Conservation (phyloP, 2,888 invertebrate genomes). For the Congeria kusceri region DNA sequence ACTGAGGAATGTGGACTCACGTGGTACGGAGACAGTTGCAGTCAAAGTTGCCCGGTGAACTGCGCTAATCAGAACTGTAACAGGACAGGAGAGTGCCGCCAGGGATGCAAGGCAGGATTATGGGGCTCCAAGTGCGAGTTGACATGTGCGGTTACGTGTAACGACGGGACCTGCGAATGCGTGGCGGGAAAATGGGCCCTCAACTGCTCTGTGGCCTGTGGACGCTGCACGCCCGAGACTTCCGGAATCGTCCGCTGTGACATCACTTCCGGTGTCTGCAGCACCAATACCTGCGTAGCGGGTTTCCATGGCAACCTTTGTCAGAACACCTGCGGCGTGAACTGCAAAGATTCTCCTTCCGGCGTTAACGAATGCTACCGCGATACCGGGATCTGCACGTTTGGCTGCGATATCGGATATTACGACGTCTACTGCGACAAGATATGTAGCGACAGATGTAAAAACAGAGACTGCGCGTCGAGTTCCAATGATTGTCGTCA, state of each 20-base stretch:
- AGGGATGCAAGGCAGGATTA: constrained; percentile 42
- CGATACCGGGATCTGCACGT: constrained; percentile 42
- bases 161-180: constrained; percentile 24
- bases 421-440: constrained; percentile 43
- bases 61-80: too few relatives aligned
- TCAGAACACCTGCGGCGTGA: constrained; percentile 13
- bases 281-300: constrained; percentile 27
- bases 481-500: constrained; percentile 41
- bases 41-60: constrained; percentile 28
- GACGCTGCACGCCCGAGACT: constrained; percentile 19
- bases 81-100: too few relatives aligned
- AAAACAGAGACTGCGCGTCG: constrained; percentile 39
- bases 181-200: constrained; percentile 35
- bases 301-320: constrained; percentile 48
- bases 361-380: constrained; percentile 37
- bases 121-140: constrained; percentile 40
- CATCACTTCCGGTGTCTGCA: constrained; percentile 39
- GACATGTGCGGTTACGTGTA: too few relatives aligned
- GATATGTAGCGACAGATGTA: constrained; percentile 47
- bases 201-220: constrained; percentile 39
- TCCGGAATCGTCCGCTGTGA: constrained; percentile 42
- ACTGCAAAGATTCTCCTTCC: constrained; percentile 32
- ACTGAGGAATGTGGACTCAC: constrained; percentile 6
- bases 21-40: constrained; percentile 40
- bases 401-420: constrained; percentile 52